phyloP scores from a whole-genome alignment of 2,113 vertebrate species.

The Indicator indicator region DNA sequence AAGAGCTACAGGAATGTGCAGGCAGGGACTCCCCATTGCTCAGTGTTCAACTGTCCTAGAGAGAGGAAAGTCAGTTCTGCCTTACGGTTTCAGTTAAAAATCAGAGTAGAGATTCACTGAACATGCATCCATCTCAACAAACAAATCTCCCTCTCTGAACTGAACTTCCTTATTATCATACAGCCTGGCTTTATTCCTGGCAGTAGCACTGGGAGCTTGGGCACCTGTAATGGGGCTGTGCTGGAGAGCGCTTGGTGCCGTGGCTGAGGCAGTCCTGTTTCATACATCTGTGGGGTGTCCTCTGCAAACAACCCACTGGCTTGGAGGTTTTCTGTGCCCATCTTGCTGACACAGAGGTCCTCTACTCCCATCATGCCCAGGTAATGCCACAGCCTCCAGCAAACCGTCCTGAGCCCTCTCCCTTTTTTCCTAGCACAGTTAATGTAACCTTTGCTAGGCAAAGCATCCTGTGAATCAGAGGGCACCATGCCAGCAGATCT shows the following conservation, averaged over 20 bases:
- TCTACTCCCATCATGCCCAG: background rate
- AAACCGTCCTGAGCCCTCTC: background rate
- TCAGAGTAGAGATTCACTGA: background rate
- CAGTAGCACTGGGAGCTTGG: fast-evolving
- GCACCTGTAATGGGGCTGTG: background rate
- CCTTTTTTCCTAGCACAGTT: background rate
- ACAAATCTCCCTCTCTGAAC: background rate
- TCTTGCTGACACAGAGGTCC: fast-evolving
- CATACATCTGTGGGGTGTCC: fast-evolving
- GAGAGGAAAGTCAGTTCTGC: background rate
- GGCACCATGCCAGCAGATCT: constrained; percentile 66
- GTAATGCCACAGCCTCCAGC: background rate
- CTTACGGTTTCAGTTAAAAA: background rate
- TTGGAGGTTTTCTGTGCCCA: background rate
- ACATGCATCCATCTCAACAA: background rate
- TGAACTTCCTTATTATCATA: background rate
- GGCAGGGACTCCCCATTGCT: background rate
- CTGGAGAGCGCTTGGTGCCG: fast-evolving
- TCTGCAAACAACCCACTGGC: background rate
- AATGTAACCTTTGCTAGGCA: constrained; percentile 67
- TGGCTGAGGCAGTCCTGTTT: background rate
- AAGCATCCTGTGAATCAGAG: constrained; percentile 42
- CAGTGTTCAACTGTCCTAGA: background rate
- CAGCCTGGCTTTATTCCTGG: background rate
- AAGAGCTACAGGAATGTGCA: background rate